Conservation (phyloP, 2,797 vertebrate species). For the Sylvia borin region DNA sequence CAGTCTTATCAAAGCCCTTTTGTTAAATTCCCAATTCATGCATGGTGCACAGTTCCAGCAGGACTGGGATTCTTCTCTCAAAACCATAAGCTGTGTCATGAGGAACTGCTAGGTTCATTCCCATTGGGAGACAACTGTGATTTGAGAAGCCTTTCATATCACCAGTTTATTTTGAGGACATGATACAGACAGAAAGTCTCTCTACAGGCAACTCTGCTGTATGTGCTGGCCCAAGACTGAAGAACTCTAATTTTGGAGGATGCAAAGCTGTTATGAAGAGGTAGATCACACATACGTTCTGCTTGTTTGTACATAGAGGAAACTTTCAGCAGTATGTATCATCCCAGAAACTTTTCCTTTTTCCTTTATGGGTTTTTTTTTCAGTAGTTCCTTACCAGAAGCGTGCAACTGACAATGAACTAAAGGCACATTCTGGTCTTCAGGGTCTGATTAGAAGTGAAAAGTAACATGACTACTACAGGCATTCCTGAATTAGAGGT, state of each 20-base stretch:
- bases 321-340: neutral
- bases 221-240: rapidly evolving
- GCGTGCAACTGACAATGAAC: neutral
- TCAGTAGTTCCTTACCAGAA: neutral
- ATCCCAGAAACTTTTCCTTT: neutral
- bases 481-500: neutral
- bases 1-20: neutral
- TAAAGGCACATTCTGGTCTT: neutral
- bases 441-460: neutral
- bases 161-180: neutral
- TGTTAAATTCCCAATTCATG: neutral
- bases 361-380: neutral
- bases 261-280: neutral
- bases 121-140: neutral
- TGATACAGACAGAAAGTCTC: neutral
- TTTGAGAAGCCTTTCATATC: neutral
- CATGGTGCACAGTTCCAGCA: neutral
- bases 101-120: neutral
- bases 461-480: neutral
- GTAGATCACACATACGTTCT: neutral
- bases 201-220: neutral
- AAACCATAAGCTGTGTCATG: neutral
- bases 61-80: neutral
- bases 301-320: neutral
- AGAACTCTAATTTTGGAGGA: neutral